phyloP scores from a whole-genome alignment of 2,888 invertebrate species.

The Caenorhabditis uteleia region DNA sequence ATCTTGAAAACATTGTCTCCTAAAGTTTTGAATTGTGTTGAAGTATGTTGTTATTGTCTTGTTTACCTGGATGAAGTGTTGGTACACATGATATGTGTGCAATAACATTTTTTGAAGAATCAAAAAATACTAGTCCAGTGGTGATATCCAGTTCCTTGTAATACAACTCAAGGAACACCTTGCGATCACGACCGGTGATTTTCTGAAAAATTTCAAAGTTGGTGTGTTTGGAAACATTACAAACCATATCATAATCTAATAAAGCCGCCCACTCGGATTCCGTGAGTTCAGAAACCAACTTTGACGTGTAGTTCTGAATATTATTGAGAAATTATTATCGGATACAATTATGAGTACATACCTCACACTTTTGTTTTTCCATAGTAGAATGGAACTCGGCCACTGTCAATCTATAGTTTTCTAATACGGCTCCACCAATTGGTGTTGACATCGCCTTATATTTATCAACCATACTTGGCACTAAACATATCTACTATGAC shows the following conservation, averaged over 20 bases:
- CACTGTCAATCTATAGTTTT: slow-evolving; percentile 22
- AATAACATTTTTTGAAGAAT: slow-evolving; percentile 23
- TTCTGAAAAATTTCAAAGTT: not conserved
- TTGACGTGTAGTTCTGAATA: slow-evolving; percentile 16
- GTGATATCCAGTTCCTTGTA: slow-evolving; percentile 29
- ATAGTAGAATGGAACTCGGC: slow-evolving; percentile 11
- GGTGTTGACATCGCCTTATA: slow-evolving; percentile 35
- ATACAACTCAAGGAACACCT: slow-evolving; percentile 26
- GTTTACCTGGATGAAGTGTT: not conserved
- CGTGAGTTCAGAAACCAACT: slow-evolving; percentile 21
- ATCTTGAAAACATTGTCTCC: slow-evolving; percentile 29
- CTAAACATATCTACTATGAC: slow-evolving; percentile 12
- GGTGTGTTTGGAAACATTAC: not conserved
- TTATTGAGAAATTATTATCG: not conserved
- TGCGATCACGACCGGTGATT: slow-evolving; percentile 8
- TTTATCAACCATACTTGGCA: slow-evolving; percentile 32
- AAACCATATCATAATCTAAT: slow-evolving; percentile 20
- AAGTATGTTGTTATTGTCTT: not conserved
- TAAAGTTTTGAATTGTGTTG: not conserved
- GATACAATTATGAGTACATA: not conserved
- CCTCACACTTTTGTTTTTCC: not conserved
- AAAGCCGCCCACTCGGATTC: slow-evolving; percentile 19
- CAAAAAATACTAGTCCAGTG: slow-evolving; percentile 27
- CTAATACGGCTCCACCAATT: slow-evolving; percentile 22
- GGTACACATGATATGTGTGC: slow-evolving; percentile 35